Evolutionary conservation across 2,888 invertebrate species (phyloP).

Genomic region (Agonum fuliginosum): DNA sequence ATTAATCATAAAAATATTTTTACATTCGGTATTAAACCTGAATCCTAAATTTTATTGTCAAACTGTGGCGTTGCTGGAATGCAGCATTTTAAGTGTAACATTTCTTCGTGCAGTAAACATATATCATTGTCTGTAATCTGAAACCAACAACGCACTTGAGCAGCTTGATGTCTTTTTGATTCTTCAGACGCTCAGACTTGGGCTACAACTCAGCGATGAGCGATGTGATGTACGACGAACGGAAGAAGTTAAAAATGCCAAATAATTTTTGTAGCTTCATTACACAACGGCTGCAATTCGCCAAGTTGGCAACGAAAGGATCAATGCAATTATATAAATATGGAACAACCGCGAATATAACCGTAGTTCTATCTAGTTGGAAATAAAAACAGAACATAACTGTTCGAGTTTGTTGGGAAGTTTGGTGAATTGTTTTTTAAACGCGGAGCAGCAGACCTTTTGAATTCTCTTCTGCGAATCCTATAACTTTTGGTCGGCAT

Average conservation of each 20-base stretch:
- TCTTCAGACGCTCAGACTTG: slow-evolving; percentile 16
- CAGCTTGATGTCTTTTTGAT: slow-evolving; percentile 44
- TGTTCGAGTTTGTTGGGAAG: too few relatives aligned
- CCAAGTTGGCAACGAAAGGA: slow-evolving; percentile 34
- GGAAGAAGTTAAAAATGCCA: slow-evolving; percentile 43
- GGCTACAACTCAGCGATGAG: background rate
- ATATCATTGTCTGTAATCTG: slow-evolving; percentile 41
- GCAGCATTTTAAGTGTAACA: slow-evolving; percentile 17
- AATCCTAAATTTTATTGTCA: background rate
- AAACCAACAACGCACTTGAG: slow-evolving; percentile 42
- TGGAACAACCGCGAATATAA: too few relatives aligned
- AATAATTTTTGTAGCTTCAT: slow-evolving; percentile 34
- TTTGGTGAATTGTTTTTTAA: too few relatives aligned
- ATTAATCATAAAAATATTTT: too few relatives aligned
- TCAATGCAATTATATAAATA: slow-evolving; percentile 9
- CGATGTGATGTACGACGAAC: slow-evolving; percentile 30
- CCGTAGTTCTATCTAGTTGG: too few relatives aligned
- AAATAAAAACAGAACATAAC: too few relatives aligned
- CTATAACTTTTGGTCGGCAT: too few relatives aligned
- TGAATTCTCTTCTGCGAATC: too few relatives aligned
- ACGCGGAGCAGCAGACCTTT: too few relatives aligned
- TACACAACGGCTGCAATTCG: slow-evolving; percentile 44
- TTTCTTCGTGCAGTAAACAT: slow-evolving; percentile 11
- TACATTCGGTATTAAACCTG: too few relatives aligned
- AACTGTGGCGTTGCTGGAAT: background rate